Evolutionary conservation across 2,888 invertebrate species (phyloP).

Genomic region (Rugalucina vietnamica): DNA sequence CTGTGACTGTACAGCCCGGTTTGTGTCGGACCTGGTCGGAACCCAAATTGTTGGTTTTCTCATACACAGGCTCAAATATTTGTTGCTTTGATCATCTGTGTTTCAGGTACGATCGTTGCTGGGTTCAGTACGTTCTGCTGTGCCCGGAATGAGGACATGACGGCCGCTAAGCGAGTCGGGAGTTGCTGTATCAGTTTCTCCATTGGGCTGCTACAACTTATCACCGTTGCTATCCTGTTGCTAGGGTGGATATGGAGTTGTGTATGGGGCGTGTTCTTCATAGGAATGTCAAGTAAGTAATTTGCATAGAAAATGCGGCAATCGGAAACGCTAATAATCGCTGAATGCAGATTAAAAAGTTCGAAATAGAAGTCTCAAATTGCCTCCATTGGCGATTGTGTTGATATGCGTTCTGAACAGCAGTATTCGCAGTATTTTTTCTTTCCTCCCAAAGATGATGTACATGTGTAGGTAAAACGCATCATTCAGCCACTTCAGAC

Average conservation of each 20-base stretch:
- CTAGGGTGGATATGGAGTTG: conserved; percentile 79
- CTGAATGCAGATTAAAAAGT: no score
- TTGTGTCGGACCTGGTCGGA: no score
- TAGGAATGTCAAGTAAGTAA: conserved; percentile 76
- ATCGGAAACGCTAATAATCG: no score
- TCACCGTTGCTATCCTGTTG: conserved; percentile 66
- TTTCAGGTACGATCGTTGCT: conserved; percentile 69
- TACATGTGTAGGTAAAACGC: no score
- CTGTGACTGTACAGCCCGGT: no score
- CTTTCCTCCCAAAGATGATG: no score
- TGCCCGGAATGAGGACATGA: conserved; percentile 68
- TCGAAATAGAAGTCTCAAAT: no score
- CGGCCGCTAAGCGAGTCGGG: conserved; percentile 48
- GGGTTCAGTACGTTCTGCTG: conserved; percentile 68
- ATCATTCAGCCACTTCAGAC: no score
- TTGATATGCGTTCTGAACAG: no score
- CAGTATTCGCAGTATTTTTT: no score
- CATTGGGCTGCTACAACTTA: conserved; percentile 72
- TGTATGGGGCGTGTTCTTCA: conserved; percentile 75
- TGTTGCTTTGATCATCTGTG: background rate
- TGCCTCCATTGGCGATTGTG: no score
- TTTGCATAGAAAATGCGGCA: no score
- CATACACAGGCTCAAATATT: background rate
- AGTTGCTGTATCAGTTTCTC: conserved; percentile 67
- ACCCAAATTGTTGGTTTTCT: background rate